Evolutionary conservation across 2,888 invertebrate genomes (phyloP), one percentile per base, ranked within the genome.

Genomic region (Hedya salicella): DNA sequence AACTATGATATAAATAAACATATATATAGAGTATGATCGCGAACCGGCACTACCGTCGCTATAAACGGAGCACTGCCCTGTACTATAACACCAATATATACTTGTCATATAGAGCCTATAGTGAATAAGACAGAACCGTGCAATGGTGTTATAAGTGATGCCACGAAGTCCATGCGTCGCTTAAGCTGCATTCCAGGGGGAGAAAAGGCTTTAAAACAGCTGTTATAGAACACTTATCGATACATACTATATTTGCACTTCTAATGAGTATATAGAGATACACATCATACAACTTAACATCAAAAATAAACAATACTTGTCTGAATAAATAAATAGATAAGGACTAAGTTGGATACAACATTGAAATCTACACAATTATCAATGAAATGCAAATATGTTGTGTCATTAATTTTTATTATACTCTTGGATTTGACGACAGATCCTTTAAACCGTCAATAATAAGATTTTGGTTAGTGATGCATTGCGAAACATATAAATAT

Each of bases 131-230:
- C 72, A 77, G 78, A 78, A 76, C 75, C 73, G 74, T 70, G 73
- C 76, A 77, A 76, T 80, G 78, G 80, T 75, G 73, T 77, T 70
- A 70, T 65, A 79, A 73, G 75, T 75, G 79, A 42, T 30, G 61
- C 61, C 76, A 75, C 72, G 79, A 72, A 75, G 82, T 86, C 85
- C 85, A 83, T 80, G 81, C 77, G 76, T 79, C 73, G 85, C 73
- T 90, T 92, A 92, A 88, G 91, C 91, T 92, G 91, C 91, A 90
- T 90, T 90, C 91, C 91, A 71, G 79, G 78, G 78, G 73, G 68
- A 68, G 72, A 73, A 75, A 74, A 70, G 48, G 53, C 60, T 61
- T 54, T 66, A 61, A 59, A 64, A 68, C 48, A 53, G 32, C 56
- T 57, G 17, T 59, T 48, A 52, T 39, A 40, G 57, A 8, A 49